These are phyloP conservation scores for Athrips mouffetella DNA, from an alignment of 2,888 invertebrate species.

Conservation along the genomic window DNA sequence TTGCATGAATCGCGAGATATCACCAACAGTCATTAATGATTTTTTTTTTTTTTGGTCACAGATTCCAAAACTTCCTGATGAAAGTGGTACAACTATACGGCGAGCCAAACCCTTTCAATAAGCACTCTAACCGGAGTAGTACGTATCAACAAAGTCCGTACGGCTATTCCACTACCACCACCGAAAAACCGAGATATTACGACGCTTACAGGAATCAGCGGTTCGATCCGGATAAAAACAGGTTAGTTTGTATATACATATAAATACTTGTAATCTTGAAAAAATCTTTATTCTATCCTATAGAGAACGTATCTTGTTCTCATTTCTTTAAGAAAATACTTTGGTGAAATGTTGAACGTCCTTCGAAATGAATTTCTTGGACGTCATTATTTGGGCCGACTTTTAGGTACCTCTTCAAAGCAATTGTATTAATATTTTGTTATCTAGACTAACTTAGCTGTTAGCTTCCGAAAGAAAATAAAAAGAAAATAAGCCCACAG, in stretches of 20 bases:
- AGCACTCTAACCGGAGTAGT: slow-evolving; percentile 45
- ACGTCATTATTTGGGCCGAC: too few species aligned
- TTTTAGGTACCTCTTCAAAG: not conserved
- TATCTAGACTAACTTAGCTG: not conserved
- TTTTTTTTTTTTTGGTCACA: too few species aligned
- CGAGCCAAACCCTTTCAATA: slow-evolving; percentile 56
- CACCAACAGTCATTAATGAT: not conserved
- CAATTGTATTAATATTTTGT: not conserved
- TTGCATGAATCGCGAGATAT: too few species aligned
- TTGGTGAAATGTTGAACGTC: too few species aligned
- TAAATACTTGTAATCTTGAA: not conserved
- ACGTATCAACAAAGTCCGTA: slow-evolving; percentile 28
- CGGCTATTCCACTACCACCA: slow-evolving; percentile 44
- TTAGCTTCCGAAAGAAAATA: too few species aligned
- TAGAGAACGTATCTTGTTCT: too few species aligned
- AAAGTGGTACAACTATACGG: slow-evolving; percentile 80
- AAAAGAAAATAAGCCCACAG: too few species aligned
- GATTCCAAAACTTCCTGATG: slow-evolving; percentile 82
- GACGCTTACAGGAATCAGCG: slow-evolving; percentile 10
- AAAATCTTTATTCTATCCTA: too few species aligned
- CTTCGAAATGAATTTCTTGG: too few species aligned
- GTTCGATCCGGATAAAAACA: not conserved
- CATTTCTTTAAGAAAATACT: too few species aligned
- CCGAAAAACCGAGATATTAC: slow-evolving; percentile 40
- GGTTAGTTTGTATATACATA: not conserved